These are phyloP conservation scores for Palythoa grandiflora DNA, from an alignment of 92 coral and sea anemone species.

Conservation along the genomic window DNA sequence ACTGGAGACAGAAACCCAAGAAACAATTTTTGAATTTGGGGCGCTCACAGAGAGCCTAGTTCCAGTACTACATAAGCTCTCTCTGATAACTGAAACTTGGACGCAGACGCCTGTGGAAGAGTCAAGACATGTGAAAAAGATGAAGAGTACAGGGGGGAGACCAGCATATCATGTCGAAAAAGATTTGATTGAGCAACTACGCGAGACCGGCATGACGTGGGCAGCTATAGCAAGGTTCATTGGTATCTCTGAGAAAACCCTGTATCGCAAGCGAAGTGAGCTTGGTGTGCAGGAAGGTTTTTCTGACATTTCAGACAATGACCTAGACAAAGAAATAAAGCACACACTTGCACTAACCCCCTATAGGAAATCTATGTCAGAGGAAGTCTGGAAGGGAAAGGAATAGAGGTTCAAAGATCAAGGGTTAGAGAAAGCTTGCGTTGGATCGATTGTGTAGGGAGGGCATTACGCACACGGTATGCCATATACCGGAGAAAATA, in stretches of 20 bases:
- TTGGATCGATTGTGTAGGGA: conserved; percentile 30
- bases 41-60: conserved; percentile 43
- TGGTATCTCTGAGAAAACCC: conserved; percentile 48
- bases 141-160: conserved; percentile 40
- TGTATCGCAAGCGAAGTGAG: conserved; percentile 53
- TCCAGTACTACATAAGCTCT: conserved; percentile 39
- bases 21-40: conserved; percentile 29
- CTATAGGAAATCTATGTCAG: conserved; percentile 51
- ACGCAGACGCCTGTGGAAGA: conserved; percentile 40
- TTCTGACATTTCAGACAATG: conserved; percentile 44
- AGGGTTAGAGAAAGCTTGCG: conserved; percentile 48
- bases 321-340: conserved; percentile 36
- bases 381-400: conserved; percentile 48
- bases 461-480: conserved; percentile 53
- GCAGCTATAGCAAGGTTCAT: conserved; percentile 48
- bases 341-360: conserved; percentile 45
- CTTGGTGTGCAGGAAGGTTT: conserved; percentile 50
- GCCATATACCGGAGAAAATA: conserved; percentile 52
- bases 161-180: conserved; percentile 46
- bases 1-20: conserved; percentile 41
- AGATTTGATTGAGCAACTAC: conserved; percentile 47
- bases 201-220: conserved; percentile 63
- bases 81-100: conserved; percentile 46
- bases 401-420: conserved; percentile 48
- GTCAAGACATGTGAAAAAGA: conserved; percentile 40